Base-by-base conservation (phyloP, 2,113 vertebrate species). In the Odontophorus gujanensis region DNA sequence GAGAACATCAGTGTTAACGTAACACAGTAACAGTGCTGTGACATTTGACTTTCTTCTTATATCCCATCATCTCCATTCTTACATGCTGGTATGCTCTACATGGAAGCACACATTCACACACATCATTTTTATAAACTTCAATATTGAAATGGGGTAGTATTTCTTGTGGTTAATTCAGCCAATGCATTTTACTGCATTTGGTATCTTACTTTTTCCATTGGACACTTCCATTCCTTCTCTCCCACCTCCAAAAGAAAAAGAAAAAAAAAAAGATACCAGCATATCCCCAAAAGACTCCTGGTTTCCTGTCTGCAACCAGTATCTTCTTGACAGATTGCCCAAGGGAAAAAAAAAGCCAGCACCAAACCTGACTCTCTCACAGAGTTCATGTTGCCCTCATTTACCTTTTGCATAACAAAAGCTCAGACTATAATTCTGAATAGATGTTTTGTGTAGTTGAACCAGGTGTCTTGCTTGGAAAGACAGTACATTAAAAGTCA, bases 391-490 rank as follows among this genome's bases (percentile, higher is more conserved):
- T 87, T 89, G 85, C 93, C 95, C 95, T 97, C 90, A 67, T 91
- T 97, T 96, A 92, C 94, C 94, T 98, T 96, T 91, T 96, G 87
- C 91, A 90, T 90, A 95, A 97, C 96, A 96, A 97, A 95, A 97
- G 86, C 93, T 87, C 94, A 89, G 93, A 85, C 92, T 95, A 18
- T 90, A 84, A 95, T 90, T 87, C 88, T 95, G 94, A 97, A 97
- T 89, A 82, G 96, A 53, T 80, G 96, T 96, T 98, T 96, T 97
- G 96, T 97, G 94, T 67, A 77, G 80, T 38, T 42, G 47, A 94
- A 96, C 97, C 97, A 97, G 97, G 97, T 98, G 97, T 97, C 96
- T 96, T 55, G 34, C 85, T 96, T 94, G 89, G 90, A 96, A 87
- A 97, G 93, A 87, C 32, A 65, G 84, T 78, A 82, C 94, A 58